phyloP scores from a whole-genome alignment of 2,888 invertebrate genomes.

The Sturmia bella region DNA sequence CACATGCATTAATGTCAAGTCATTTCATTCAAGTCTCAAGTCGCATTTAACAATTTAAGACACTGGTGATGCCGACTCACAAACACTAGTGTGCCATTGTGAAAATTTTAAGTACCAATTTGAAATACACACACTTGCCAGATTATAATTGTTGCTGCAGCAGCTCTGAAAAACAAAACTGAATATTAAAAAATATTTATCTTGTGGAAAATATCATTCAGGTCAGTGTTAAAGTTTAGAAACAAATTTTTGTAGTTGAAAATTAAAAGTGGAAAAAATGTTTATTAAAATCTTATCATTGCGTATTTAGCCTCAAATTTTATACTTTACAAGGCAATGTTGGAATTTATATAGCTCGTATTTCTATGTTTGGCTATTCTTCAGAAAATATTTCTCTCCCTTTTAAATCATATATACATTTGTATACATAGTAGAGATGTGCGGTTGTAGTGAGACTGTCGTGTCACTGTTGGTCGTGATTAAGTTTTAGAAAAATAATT shows the following conservation, averaged over 20 bases:
- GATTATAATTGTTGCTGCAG: conserved; percentile 58
- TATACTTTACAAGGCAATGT: no score
- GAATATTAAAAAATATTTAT: conserved; percentile 49
- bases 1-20: conserved; percentile 56
- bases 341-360: no score
- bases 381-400: no score
- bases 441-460: no score
- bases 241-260: conserved; percentile 30
- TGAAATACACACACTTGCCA: conserved; percentile 29
- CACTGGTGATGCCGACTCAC: conserved; percentile 29
- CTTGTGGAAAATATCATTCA: conserved; percentile 65
- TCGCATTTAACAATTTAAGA: conserved; percentile 47
- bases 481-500: no score
- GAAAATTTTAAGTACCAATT: conserved; percentile 20
- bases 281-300: conserved; percentile 9
- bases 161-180: background rate
- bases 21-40: conserved; percentile 30
- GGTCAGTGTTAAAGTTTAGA: conserved; percentile 69
- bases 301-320: background rate
- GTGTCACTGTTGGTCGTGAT: no score
- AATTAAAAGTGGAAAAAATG: conserved; percentile 33
- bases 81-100: conserved; percentile 43
- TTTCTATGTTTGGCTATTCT: no score
- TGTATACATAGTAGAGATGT: no score
- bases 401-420: no score